Percentiles rank a stretch among this genome's conserved stretches.
These are phyloP conservation scores for Cossypha niveicapilla DNA, from an alignment of 2,797 vertebrate genomes.

Conservation along the genomic window DNA sequence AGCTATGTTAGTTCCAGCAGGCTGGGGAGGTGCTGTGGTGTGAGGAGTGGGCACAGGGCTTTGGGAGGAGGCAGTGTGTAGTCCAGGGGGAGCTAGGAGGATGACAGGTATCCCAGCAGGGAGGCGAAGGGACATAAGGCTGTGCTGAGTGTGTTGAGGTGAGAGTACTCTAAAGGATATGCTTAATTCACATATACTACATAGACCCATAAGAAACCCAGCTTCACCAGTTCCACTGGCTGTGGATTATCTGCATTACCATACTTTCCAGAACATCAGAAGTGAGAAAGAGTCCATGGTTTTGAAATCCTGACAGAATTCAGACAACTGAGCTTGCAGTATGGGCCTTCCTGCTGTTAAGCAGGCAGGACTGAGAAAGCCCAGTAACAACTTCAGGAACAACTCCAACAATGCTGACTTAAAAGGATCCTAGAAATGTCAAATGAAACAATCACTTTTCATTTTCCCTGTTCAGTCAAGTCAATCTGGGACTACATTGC, in stretches of 20 bases:
- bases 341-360: background rate
- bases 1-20: background rate
- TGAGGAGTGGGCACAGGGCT: background rate
- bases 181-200: background rate
- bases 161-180: background rate
- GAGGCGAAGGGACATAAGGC: background rate
- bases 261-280: background rate
- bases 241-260: background rate
- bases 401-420: background rate
- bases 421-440: background rate
- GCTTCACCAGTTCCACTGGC: background rate
- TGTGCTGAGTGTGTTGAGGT: background rate
- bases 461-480: background rate
- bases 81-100: background rate
- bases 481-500: background rate
- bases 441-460: background rate
- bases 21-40: background rate
- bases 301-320: background rate
- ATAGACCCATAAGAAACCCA: background rate
- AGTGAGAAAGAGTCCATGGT: background rate
- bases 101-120: background rate
- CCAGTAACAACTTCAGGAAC: background rate
- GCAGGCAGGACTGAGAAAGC: background rate
- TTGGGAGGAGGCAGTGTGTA: fast-evolving
- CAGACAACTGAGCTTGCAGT: background rate